A percentile compares a stretch with the other conserved stretches of the same genome.
Evolutionary conservation across 2,113 vertebrate genomes (phyloP).

Genomic region (Microtus richardsoni): DNA sequence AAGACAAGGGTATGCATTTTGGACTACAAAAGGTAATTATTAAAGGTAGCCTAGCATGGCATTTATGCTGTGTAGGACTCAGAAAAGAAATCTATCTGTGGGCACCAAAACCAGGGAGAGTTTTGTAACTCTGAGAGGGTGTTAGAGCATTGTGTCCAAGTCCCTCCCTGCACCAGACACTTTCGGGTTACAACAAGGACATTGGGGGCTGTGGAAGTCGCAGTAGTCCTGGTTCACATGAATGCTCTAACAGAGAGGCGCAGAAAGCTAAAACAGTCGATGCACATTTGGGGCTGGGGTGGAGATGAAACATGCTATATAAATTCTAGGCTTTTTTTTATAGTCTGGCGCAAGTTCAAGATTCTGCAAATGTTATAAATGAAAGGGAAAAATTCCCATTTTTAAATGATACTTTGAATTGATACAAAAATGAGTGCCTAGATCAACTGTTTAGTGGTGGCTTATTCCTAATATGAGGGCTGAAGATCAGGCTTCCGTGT

Average conservation of each 20-base stretch:
- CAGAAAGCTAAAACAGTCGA: conserved; percentile 64
- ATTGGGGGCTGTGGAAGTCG: background rate
- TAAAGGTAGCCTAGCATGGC: background rate
- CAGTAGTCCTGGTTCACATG: background rate
- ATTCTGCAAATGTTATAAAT: conserved; percentile 63
- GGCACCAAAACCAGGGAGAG: background rate
- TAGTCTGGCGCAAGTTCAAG: conserved; percentile 72
- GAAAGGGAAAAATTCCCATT: conserved; percentile 44
- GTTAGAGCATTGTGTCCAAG: background rate
- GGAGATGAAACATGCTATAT: conserved; percentile 67
- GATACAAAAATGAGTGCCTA: conserved; percentile 36
- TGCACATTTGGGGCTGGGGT: conserved; percentile 75
- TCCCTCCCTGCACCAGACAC: background rate
- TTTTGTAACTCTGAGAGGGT: background rate
- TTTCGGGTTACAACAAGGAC: background rate
- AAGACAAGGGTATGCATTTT: background rate
- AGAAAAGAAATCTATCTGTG: background rate
- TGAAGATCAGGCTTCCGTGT: background rate
- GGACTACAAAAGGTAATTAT: background rate
- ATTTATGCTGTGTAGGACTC: background rate
- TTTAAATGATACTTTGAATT: conserved; percentile 61
- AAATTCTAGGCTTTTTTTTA: conserved; percentile 54
- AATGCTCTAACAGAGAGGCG: conserved; percentile 1
- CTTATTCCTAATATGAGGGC: conserved; percentile 44
- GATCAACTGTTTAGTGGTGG: conserved; percentile 28